phyloP scores from a whole-genome alignment of 2,797 vertebrate species.

The Clarias platycephalus region DNA sequence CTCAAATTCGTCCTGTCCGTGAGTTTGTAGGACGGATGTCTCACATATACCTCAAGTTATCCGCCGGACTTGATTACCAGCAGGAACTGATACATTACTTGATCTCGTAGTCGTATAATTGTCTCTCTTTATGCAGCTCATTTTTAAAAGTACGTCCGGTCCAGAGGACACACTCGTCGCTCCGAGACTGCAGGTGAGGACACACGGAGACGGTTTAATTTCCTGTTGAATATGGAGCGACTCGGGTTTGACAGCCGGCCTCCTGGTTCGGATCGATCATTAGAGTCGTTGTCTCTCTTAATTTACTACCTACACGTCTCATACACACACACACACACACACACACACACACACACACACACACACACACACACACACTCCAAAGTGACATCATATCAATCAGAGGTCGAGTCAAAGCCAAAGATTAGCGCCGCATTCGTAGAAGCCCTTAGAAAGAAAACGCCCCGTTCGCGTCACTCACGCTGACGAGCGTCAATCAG shows the following conservation, averaged over 20 bases:
- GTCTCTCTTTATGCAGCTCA: not conserved
- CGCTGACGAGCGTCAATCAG: conserved; percentile 26
- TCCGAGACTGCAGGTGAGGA: not conserved
- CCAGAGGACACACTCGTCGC: not conserved
- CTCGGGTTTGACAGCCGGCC: not conserved
- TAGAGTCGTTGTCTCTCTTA: not conserved
- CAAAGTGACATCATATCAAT: not conserved
- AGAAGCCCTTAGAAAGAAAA: not conserved
- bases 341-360: not conserved
- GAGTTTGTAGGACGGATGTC: not conserved
- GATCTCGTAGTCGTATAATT: not conserved
- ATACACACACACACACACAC: not conserved
- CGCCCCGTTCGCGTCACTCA: conserved; percentile 8
- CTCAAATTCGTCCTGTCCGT: not conserved
- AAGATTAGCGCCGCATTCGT: not conserved
- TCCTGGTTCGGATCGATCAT: not conserved
- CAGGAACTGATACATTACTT: too few species aligned
- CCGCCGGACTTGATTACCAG: not conserved
- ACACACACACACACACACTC: conserved; percentile 9
- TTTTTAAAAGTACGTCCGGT: not conserved
- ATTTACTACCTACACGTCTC: not conserved
- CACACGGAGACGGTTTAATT: not conserved
- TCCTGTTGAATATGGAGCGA: not conserved
- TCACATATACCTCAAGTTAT: not conserved
- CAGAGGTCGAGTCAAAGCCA: conserved; percentile 25